These are phyloP conservation scores for Sebastes kiyomatsui DNA, from an alignment of 2,797 vertebrate species.

Conservation along the genomic window DNA sequence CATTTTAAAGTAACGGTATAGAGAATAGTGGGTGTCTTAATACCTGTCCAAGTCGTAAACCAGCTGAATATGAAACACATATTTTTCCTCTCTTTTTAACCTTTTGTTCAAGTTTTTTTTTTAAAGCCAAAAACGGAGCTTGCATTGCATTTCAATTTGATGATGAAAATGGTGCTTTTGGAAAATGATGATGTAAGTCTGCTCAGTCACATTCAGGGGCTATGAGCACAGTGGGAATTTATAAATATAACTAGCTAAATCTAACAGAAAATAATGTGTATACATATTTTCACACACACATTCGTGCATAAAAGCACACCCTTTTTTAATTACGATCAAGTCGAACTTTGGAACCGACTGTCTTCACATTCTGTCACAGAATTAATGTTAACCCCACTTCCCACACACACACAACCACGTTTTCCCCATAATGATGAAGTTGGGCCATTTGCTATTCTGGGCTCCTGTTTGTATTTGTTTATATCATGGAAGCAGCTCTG, in stretches of 20 bases:
- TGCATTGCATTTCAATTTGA: background rate
- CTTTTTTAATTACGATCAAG: conserved; percentile 20
- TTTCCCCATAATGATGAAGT: conserved; percentile 45
- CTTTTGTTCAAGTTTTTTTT: background rate
- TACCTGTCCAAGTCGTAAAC: background rate
- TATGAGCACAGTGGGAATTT: background rate
- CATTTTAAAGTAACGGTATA: background rate
- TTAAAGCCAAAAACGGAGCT: background rate
- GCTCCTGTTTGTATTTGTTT: conserved; percentile 65
- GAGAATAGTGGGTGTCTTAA: background rate
- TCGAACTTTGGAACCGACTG: background rate
- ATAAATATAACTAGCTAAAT: background rate
- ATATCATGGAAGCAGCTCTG: conserved; percentile 45
- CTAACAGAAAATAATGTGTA: too few relatives aligned
- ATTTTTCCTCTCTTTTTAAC: background rate
- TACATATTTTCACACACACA: background rate
- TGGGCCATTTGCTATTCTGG: conserved; percentile 56
- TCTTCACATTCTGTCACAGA: conserved; percentile 3
- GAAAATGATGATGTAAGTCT: background rate
- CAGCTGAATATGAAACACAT: background rate
- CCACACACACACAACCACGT: conserved; percentile 18
- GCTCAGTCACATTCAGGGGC: background rate
- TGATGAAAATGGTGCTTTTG: background rate
- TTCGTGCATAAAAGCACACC: background rate
- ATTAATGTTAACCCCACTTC: background rate